Percentiles rank a stretch among this genome's conserved stretches.
These are phyloP conservation scores for Dicrostonyx torquatus DNA, from an alignment of 2,797 vertebrate species.

Conservation along the genomic window DNA sequence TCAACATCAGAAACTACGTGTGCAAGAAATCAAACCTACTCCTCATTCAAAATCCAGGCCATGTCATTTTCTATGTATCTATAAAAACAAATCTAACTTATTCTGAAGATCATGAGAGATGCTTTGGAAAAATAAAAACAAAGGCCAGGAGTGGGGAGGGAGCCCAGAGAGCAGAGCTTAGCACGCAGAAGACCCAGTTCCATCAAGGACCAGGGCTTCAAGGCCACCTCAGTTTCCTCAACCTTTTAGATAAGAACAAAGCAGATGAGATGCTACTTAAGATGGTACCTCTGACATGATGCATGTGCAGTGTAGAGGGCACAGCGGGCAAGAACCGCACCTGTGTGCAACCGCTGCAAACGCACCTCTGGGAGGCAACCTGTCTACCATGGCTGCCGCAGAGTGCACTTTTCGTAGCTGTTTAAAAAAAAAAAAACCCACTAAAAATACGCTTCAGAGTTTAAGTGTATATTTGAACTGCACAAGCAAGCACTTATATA, in stretches of 20 bases:
- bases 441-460: conserved; percentile 67
- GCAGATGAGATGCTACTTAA: not conserved
- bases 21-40: not conserved
- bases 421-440: conserved; percentile 55
- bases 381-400: not conserved
- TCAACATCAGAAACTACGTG: not conserved
- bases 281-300: not conserved
- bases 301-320: not conserved
- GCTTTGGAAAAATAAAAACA: conserved; percentile 57
- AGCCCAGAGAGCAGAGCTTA: not conserved
- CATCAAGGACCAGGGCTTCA: not conserved
- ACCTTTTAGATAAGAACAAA: not conserved
- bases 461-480: conserved; percentile 93
- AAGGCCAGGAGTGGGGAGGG: not conserved
- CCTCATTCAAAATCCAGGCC: conserved; percentile 75
- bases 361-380: not conserved
- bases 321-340: not conserved
- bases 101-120: conserved; percentile 57
- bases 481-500: too few relatives aligned
- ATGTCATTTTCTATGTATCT: conserved; percentile 72
- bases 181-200: not conserved
- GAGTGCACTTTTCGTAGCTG: not conserved
- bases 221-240: not conserved
- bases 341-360: not conserved
- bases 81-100: conserved; percentile 56